Base-by-base conservation (phyloP, 2,888 invertebrate genomes). In the Trachelus stipa region DNA sequence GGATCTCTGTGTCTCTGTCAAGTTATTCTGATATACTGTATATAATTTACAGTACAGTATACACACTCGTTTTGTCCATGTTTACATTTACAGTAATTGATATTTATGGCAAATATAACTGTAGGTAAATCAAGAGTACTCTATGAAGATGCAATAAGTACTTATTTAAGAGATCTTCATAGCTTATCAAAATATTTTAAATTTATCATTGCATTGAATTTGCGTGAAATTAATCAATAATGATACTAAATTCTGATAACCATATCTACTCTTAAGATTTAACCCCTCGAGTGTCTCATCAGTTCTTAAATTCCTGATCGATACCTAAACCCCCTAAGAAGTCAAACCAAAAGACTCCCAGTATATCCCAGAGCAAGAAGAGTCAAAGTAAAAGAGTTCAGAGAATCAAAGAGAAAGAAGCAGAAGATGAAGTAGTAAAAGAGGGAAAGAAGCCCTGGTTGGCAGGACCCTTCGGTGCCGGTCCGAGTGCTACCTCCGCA, bases 401-500 rank as follows among this genome's bases (percentile, higher is more conserved):
- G 34, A 35, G 37, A n/a, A 30, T 33, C 74, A 30, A 11, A 35
- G 34, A 35, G 34, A 34, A 68, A 23, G 75, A 75, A 68, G 30
- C 37, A 34, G 68, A 71, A 31, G 31, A 71, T 34, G 71, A 71
- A 31, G 71, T 34, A 71, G 33, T 33, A 31, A 31, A 23, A 12
- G 71, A 71, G 31, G 69, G 34, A 35, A 69, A 71, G 12, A 30
- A 33, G 12, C 1, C 6, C 71, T 34, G 71, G 31, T 71, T 34
- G 71, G 33, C 12, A 34, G 31, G 35, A 30, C 37, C 74, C 74
- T 40, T 69, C 73, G 73, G 69, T 56, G 33, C 71, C 74, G 71
- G 71, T 69, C 34, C 77, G 73, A 73, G 80, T 76, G 82, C 82
- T 82, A 80, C 82, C 82, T 82, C 78, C 79, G 80, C 77, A 81